Evolutionary conservation across 2,113 vertebrate genomes (phyloP), one percentile per base, ranked within the genome.

Genomic region (Himantopus leucocephalus): DNA sequence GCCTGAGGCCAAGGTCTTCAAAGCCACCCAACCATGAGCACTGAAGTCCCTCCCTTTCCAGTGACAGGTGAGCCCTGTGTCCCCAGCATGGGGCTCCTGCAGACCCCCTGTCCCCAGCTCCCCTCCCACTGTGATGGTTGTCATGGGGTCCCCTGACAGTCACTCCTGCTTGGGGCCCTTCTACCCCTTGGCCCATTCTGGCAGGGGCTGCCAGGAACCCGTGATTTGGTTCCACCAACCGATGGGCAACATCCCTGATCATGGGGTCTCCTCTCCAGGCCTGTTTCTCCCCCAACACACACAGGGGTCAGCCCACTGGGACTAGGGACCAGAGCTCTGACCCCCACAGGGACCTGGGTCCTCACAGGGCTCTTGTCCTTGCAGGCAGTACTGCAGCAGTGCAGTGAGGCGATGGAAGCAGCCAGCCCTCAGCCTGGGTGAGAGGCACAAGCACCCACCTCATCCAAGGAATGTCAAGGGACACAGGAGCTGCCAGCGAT

Each of bases 381-480:
- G 39, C 73, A 75, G 41, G 32, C 13, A n/a, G 12, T 10, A 41
- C 17, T 5, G 3, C 5, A 19, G 34, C 41, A 12, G 41, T 17
- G 56, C 59, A 39, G 47, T 10, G 15, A 50, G 45, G 43, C 50
- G 58, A 29, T 21, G 30, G n/a, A 5, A 62, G 45, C 8, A 32
- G 43, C 41, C 39, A 58, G 22, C 23, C 55, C 23, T 5, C 0
- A 35, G 72, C 32, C 18, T 29, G 23, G 39, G 18, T 45, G 55
- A 45, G 32, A 24, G 13, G 13, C n/a, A 62, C 20, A 12, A 14
- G n/a, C 5, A 6, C 58, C 12, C 43, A 24, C n/a, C 15, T 39
- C 21, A 2, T 30, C 24, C 7, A 12, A 30, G n/a, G 75, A 50
- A 29, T 5, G 5, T 3, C 4, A 2, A 11, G 29, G 21, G n/a